Evolutionary conservation across 2,888 invertebrate genomes (phyloP).

Genomic region (Euplagia quadripunctaria): DNA sequence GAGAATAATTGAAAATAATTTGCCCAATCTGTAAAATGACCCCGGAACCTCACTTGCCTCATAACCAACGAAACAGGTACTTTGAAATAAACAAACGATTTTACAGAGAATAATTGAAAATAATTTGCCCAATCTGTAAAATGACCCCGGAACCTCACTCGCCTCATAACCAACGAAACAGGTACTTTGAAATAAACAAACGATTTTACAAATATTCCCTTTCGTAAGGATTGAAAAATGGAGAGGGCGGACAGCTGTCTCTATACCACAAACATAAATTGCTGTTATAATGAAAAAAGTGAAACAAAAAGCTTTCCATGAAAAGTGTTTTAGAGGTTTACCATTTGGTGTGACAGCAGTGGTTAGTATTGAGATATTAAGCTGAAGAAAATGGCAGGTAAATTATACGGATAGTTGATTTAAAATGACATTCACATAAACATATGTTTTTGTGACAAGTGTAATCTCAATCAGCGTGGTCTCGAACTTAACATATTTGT

Average conservation of each 20-base stretch:
- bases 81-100: neutral
- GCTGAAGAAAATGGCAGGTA: neutral
- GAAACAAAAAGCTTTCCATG: neutral
- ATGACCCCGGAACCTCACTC: too few species aligned
- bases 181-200: neutral
- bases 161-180: too few species aligned
- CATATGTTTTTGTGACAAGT: neutral
- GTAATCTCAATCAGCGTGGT: neutral
- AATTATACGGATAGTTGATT: neutral
- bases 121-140: too few species aligned
- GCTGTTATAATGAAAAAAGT: conserved; percentile 1
- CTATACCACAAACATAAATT: neutral
- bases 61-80: too few species aligned
- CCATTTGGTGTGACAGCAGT: neutral
- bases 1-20: too few species aligned
- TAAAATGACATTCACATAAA: neutral
- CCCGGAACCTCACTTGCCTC: too few species aligned
- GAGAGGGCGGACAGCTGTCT: conserved; percentile 17
- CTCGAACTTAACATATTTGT: too few species aligned
- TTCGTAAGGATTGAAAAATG: conserved; percentile 1
- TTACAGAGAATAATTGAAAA: too few species aligned
- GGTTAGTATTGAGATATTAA: neutral
- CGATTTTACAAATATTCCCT: neutral
- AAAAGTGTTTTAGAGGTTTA: neutral
- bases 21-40: too few species aligned